phyloP scores from a whole-genome alignment of 30 jellyfish, hydroid and myxozoan species.

The Aurelia aurita complex sp. Pacific region DNA sequence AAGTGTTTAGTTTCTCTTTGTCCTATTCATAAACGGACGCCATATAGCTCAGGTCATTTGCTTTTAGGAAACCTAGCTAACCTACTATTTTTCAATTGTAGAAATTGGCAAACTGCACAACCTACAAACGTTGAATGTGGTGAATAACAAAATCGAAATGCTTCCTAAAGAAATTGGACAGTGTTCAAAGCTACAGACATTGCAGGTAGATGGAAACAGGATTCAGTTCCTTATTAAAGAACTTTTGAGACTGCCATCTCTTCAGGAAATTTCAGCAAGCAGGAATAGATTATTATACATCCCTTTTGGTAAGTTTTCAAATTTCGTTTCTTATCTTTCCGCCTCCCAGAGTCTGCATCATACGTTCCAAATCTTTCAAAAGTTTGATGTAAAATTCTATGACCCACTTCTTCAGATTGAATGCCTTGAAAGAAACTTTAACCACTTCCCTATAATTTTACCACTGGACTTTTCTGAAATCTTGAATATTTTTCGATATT shows the following conservation, averaged over 20 bases:
- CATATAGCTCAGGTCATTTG: too few species aligned
- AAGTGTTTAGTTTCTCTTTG: too few species aligned
- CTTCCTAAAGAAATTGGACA: slow-evolving; percentile 33
- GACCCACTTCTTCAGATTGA: too few species aligned
- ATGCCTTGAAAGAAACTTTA: too few species aligned
- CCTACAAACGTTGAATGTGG: slow-evolving; percentile 24
- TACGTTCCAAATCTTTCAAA: too few species aligned
- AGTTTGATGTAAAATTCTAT: too few species aligned
- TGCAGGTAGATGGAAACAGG: slow-evolving; percentile 32
- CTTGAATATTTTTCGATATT: too few species aligned
- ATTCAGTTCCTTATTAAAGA: neutral
- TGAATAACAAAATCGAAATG: slow-evolving; percentile 31
- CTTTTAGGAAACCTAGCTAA: neutral
- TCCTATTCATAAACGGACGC: too few species aligned
- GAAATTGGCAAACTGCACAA: slow-evolving; percentile 27
- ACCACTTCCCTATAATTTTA: too few species aligned
- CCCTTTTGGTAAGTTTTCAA: slow-evolving; percentile 37
- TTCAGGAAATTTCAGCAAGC: slow-evolving; percentile 52
- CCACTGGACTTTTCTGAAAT: too few species aligned
- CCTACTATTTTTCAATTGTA: neutral
- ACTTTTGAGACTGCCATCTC: neutral
- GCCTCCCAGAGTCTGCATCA: too few species aligned
- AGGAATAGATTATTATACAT: slow-evolving; percentile 20
- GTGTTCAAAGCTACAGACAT: slow-evolving; percentile 4
- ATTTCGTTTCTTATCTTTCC: neutral